Evolutionary conservation across 2,888 invertebrate genomes (phyloP).

Genomic region (Tryphoninae sp.): DNA sequence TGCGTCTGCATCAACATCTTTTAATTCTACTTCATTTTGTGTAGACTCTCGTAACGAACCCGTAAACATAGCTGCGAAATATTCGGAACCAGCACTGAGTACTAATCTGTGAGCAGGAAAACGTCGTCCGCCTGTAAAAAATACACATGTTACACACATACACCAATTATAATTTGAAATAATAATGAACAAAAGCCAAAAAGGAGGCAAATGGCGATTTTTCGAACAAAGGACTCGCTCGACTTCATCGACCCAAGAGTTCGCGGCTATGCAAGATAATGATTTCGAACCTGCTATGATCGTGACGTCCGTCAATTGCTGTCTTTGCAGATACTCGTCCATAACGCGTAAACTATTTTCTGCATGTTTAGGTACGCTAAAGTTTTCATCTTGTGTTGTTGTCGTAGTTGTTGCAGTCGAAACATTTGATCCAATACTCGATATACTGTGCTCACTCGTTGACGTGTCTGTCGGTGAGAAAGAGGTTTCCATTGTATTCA

Average conservation of each 20-base stretch:
- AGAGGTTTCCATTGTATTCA: conserved; percentile 69
- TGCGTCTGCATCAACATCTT: conserved; percentile 93
- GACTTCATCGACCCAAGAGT: conserved; percentile 36
- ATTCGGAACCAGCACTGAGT: conserved; percentile 95
- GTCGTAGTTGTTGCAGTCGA: conserved; percentile 68
- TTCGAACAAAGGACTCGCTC: not conserved
- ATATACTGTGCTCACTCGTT: conserved; percentile 77
- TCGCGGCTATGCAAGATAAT: conserved; percentile 67
- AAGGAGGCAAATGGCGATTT: conserved; percentile 10
- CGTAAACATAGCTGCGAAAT: conserved; percentile 98
- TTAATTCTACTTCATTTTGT: conserved; percentile 91
- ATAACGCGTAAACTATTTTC: conserved; percentile 91
- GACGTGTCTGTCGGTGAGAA: conserved; percentile 74
- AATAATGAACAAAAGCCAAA: conserved; percentile 16
- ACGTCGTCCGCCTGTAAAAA: conserved; percentile 81
- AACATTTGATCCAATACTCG: conserved; percentile 71
- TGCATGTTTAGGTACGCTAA: conserved; percentile 90
- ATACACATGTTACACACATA: not conserved
- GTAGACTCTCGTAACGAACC: conserved; percentile 92
- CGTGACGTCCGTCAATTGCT: conserved; percentile 93
- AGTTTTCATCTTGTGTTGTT: conserved; percentile 90
- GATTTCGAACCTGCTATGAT: conserved; percentile 90
- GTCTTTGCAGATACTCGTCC: conserved; percentile 90
- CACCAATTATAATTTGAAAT: not conserved
- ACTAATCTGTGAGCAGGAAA: conserved; percentile 94